phyloP scores from a whole-genome alignment of 2,888 invertebrate genomes.

The Hedya salicella region DNA sequence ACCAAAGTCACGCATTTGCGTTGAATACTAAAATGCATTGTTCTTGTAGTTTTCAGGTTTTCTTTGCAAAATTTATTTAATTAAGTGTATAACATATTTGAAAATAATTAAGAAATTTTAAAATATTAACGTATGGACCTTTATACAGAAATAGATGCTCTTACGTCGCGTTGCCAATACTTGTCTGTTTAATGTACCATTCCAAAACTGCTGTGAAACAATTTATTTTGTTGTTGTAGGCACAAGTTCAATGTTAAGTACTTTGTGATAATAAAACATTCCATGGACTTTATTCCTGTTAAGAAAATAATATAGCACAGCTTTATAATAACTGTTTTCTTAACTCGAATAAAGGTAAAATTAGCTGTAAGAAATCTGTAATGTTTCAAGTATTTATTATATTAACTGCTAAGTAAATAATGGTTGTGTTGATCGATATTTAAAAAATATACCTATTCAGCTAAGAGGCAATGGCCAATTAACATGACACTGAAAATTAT shows the following conservation, averaged over 20 bases:
- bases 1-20: conserved; percentile 20
- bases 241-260: conserved; percentile 16
- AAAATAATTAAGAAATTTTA: no score
- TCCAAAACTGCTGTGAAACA: conserved; percentile 36
- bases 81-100: no score
- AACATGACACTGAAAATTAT: neutral
- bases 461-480: neutral
- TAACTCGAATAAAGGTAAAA: conserved; percentile 24
- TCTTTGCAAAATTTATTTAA: no score
- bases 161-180: neutral
- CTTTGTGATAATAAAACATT: conserved; percentile 42
- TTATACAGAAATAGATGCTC: neutral
- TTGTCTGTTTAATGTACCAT: conserved; percentile 6
- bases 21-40: conserved; percentile 30
- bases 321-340: conserved; percentile 24
- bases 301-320: conserved; percentile 25
- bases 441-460: conserved; percentile 9
- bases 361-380: conserved; percentile 27
- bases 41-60: conserved; percentile 14
- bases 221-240: neutral
- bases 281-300: conserved; percentile 31
- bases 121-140: neutral
- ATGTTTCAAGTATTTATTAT: conserved; percentile 39
- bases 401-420: conserved; percentile 29
- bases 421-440: conserved; percentile 38